A percentile compares a stretch with the other conserved stretches of the same genome.
Conservation (phyloP, 2,888 invertebrate genomes). For the Zelleria hepariella region DNA sequence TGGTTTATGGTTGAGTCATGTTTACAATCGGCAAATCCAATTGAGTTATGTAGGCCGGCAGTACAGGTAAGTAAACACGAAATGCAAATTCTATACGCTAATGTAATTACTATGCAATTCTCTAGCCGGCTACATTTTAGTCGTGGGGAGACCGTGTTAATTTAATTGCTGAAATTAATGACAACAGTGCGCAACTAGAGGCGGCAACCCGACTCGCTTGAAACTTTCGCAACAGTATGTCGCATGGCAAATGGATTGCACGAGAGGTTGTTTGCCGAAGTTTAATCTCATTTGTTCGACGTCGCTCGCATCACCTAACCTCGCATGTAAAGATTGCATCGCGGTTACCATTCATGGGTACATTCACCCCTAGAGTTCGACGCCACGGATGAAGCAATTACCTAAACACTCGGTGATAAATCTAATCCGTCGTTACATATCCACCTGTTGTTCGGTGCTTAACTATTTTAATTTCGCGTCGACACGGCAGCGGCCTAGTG, state of each 20-base stretch:
- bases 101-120: neutral
- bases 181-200: neutral
- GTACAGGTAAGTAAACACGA: neutral
- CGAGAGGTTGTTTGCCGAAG: constrained; percentile 64
- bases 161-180: constrained; percentile 5
- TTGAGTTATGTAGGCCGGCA: neutral
- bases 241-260: constrained; percentile 56
- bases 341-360: neutral
- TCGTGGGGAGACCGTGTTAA: neutral
- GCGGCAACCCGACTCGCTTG: neutral
- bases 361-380: too few relatives aligned
- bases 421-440: constrained; percentile 35
- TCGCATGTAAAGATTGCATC: neutral
- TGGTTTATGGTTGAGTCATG: neutral
- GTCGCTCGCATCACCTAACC: constrained; percentile 35
- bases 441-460: constrained; percentile 51
- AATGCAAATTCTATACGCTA: neutral
- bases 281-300: constrained; percentile 59
- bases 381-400: too few relatives aligned
- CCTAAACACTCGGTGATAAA: neutral
- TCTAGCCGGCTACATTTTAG: neutral
- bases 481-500: constrained; percentile 30
- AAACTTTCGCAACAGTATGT: constrained; percentile 16
- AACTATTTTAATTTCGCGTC: constrained; percentile 64
- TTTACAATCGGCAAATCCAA: neutral